Base-by-base conservation (phyloP, 1,140 invertebrate species). In the Apis dorsata region DNA sequence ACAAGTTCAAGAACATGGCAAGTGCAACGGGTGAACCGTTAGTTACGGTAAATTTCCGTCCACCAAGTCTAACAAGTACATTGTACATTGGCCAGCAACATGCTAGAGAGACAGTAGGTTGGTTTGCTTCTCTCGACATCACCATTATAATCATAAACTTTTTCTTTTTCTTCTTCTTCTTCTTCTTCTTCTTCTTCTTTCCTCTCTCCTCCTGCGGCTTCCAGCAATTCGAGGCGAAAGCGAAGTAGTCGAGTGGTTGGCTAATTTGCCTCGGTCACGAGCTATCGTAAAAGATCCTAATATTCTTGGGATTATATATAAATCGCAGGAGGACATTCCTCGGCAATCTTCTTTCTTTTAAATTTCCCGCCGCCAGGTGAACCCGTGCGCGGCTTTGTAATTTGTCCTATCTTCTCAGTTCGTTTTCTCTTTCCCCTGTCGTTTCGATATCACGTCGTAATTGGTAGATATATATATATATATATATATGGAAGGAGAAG, bases 251-350 rank as follows among this genome's bases (percentile, higher is more conserved):
- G 70, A 74, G 79, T 17, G 71, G 60, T 66, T 19, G 70, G 55
- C 60, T 81, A 81, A 81, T 81, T 81, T 66, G 49, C 66, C 66
- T 66, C 51, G 71, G 79, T 81, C 79, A 74, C 79, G 79, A 81
- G 53, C 51, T 51, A 15, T 28, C 71, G 79, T 74, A 74, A 81
- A 81, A 44, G 51, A 74, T 63, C 55, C 71, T 66, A 66, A 74
- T 81, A 66, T 49, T 65, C 60, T 65, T 57, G 0, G 24, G 34
- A 28, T 81, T 65, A 49, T 81, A 81, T 65, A 49, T 81, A 81
- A 81, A 81, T 74, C 79, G 62, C 9, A 28, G 24, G 49, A 74
- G 51, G 71, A 74, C 60, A 63, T 74, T 81, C 60, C 17, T 51
- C 57, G 19, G 53, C 49, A 66, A 63, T 81, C 72, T 57, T 21